Conservation (phyloP, 2,113 vertebrate genomes). For the Gobius niger region DNA sequence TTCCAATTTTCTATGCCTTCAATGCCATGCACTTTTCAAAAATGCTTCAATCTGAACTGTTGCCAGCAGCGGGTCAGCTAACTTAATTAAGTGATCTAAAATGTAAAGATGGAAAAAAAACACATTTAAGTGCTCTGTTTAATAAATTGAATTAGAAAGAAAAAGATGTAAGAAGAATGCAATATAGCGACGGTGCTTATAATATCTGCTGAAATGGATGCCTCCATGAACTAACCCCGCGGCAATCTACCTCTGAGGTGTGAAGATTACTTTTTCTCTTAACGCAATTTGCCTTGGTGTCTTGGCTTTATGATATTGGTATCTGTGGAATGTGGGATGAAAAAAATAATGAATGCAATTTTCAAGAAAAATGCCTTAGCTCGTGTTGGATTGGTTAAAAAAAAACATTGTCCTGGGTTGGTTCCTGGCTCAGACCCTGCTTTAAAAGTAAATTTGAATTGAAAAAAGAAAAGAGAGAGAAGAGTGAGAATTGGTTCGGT, state of each 20-base stretch:
- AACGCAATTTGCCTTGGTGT: slow-evolving; percentile 1
- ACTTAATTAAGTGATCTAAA: background rate
- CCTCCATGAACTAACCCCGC: slow-evolving; percentile 21
- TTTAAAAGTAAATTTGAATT: background rate
- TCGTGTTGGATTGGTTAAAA: too few species aligned
- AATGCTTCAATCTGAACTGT: background rate
- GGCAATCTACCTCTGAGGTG: slow-evolving; percentile 9
- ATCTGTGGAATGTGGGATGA: background rate
- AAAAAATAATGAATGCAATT: background rate
- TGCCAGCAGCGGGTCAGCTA: background rate
- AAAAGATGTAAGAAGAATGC: background rate
- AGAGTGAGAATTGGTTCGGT: background rate
- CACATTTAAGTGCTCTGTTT: slow-evolving; percentile 8
- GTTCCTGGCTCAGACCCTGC: background rate
- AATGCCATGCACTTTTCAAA: background rate
- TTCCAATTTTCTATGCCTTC: background rate
- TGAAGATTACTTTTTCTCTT: slow-evolving; percentile 16
- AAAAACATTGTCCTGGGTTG: background rate
- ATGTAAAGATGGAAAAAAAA: background rate
- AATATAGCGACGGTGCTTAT: slow-evolving; percentile 10
- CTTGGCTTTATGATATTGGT: background rate
- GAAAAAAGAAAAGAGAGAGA: background rate
- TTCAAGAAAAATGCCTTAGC: background rate
- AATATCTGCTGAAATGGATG: slow-evolving; percentile 19
- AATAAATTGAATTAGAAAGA: slow-evolving; percentile 35